phyloP scores from a whole-genome alignment of 2,888 invertebrate genomes.

The Vannuccia rotundouncinata region DNA sequence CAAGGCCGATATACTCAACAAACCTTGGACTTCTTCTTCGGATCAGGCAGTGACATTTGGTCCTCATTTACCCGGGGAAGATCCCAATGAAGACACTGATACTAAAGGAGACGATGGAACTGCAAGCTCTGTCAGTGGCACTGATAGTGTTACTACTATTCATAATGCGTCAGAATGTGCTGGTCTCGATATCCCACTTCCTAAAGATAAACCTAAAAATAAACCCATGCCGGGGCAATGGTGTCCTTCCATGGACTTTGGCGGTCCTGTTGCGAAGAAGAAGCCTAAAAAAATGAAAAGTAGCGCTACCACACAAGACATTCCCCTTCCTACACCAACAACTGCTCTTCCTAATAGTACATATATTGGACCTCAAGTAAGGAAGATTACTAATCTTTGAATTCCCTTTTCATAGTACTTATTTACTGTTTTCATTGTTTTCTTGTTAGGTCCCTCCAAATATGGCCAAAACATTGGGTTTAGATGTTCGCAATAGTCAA shows the following conservation, averaged over 20 bases:
- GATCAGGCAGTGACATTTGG: background rate
- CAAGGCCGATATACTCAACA: background rate
- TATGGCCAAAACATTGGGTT: conserved; percentile 34
- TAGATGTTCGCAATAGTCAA: conserved; percentile 13
- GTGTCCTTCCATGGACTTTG: conserved; percentile 38
- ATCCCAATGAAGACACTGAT: background rate
- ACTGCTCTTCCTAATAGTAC: background rate
- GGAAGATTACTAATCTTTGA: background rate
- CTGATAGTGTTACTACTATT: background rate
- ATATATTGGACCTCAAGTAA: conserved; percentile 36
- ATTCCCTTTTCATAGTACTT: background rate
- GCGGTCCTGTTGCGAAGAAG: conserved; percentile 34
- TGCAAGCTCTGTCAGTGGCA: background rate
- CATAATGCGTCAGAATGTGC: background rate
- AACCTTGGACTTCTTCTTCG: background rate
- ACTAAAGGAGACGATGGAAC: conserved; percentile 1
- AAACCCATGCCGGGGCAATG: conserved; percentile 35
- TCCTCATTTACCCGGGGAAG: conserved; percentile 10
- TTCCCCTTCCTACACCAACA: conserved; percentile 12
- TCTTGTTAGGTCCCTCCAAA: conserved; percentile 8
- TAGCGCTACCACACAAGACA: background rate
- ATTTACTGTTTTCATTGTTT: background rate
- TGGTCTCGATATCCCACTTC: conserved; percentile 30
- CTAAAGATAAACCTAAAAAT: conserved; percentile 35
- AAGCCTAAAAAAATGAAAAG: background rate